These are phyloP conservation scores for Stenichneumon culpator DNA, from an alignment of 2,888 invertebrate species.

Conservation along the genomic window DNA sequence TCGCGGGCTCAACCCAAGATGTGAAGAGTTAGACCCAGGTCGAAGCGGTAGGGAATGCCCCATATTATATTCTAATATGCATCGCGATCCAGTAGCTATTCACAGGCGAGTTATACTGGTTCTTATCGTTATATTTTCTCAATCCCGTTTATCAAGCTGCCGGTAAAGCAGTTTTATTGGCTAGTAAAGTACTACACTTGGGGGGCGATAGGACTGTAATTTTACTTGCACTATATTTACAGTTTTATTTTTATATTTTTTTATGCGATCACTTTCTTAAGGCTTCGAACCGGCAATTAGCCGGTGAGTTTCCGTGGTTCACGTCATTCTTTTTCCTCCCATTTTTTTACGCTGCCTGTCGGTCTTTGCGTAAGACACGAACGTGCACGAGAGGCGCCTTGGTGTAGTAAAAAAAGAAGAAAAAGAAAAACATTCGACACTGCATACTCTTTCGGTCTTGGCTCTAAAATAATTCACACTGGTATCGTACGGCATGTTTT, in stretches of 20 bases:
- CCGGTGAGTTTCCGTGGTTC: not conserved
- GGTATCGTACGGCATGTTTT: not conserved
- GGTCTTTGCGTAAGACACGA: conserved; percentile 30
- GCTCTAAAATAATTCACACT: conserved; percentile 32
- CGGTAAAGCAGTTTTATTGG: not conserved
- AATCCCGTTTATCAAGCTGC: not conserved
- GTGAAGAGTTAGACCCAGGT: not conserved
- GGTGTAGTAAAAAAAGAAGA: conserved; percentile 7
- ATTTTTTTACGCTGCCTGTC: not conserved
- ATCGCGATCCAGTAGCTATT: not conserved
- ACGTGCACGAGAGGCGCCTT: not conserved
- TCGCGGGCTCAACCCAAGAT: too few species aligned
- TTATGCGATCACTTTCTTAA: conserved; percentile 4
- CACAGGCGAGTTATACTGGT: conserved; percentile 5
- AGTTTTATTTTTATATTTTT: not conserved
- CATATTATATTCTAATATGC: not conserved
- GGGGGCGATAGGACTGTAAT: conserved; percentile 5
- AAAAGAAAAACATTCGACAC: not conserved
- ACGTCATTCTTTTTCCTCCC: conserved; percentile 8
- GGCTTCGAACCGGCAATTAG: conserved; percentile 20
- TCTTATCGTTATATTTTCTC: not conserved
- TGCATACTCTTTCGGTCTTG: not conserved
- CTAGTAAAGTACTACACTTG: not conserved
- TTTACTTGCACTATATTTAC: conserved; percentile 12
- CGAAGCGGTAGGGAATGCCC: too few species aligned